These are phyloP conservation scores for Phaetusa simplex DNA, from an alignment of 2,113 vertebrate genomes.

Conservation along the genomic window DNA sequence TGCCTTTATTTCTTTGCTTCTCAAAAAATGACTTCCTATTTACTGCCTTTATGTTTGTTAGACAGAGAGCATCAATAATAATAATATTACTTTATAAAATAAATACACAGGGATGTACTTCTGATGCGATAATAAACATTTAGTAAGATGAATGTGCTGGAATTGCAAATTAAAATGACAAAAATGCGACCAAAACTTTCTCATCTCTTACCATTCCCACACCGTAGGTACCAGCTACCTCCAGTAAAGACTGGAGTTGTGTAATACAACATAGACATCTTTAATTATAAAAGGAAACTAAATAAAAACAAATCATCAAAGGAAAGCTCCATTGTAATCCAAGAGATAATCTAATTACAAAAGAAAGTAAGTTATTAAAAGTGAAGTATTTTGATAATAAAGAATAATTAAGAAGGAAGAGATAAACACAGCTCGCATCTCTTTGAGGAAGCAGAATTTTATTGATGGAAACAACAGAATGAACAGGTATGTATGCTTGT, in stretches of 20 bases:
- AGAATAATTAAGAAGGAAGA: not conserved
- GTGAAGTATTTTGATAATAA: slow-evolving; percentile 12
- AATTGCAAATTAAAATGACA: not conserved
- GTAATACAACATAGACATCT: not conserved
- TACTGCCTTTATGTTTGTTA: not conserved
- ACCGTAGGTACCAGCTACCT: not conserved
- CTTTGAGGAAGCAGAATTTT: not conserved
- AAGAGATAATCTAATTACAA: slow-evolving; percentile 15
- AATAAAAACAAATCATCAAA: slow-evolving; percentile 26
- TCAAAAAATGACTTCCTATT: not conserved
- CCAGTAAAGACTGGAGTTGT: not conserved
- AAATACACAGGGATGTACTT: not conserved
- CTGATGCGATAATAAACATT: not conserved
- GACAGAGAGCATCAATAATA: not conserved
- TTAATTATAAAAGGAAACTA: not conserved
- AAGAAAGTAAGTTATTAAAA: slow-evolving; percentile 11
- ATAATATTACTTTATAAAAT: not conserved
- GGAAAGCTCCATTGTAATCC: not conserved
- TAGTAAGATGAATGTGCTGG: not conserved
- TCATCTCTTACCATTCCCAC: not conserved
- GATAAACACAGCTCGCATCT: not conserved
- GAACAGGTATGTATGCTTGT: not conserved
- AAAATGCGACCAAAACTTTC: not conserved
- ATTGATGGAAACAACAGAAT: not conserved
- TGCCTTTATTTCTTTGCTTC: not conserved